A percentile compares a stretch with the other conserved stretches of the same genome.
These are phyloP conservation scores for Ommatoiulus sabulosus DNA, from an alignment of 2,888 invertebrate species.

Conservation along the genomic window DNA sequence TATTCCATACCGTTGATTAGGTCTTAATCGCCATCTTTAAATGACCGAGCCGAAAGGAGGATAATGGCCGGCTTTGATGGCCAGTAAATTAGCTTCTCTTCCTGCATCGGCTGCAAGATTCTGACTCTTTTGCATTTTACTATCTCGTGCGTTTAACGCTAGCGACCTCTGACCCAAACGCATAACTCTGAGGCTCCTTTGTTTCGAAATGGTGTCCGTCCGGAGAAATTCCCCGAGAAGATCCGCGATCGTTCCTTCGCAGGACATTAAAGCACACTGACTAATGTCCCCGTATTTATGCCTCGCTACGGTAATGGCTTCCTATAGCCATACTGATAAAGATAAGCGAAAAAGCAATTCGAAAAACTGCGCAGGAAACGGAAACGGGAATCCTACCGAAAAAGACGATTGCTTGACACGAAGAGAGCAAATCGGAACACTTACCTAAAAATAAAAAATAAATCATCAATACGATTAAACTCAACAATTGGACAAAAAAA, in stretches of 20 bases:
- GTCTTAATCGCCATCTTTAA: background rate
- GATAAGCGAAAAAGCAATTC: constrained; percentile 2
- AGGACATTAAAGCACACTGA: background rate
- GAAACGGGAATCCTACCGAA: background rate
- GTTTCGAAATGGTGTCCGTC: background rate
- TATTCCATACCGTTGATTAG: background rate
- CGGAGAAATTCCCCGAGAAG: background rate
- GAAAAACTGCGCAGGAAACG: background rate
- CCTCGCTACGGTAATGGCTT: background rate
- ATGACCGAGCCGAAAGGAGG: background rate
- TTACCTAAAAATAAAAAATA: background rate
- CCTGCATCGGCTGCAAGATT: background rate
- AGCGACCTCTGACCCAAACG: background rate
- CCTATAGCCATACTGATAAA: constrained; percentile 27
- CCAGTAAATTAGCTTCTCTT: background rate
- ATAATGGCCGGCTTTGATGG: background rate
- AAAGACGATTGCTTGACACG: background rate
- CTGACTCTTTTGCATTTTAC: too few species aligned
- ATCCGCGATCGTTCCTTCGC: background rate
- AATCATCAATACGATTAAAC: background rate
- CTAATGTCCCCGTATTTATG: background rate
- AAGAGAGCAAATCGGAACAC: background rate
- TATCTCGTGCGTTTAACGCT: background rate
- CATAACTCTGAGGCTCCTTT: background rate
- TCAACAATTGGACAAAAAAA: background rate